Evolutionary conservation across 2,797 vertebrate genomes (phyloP).

Genomic region (Tapera naevia): DNA sequence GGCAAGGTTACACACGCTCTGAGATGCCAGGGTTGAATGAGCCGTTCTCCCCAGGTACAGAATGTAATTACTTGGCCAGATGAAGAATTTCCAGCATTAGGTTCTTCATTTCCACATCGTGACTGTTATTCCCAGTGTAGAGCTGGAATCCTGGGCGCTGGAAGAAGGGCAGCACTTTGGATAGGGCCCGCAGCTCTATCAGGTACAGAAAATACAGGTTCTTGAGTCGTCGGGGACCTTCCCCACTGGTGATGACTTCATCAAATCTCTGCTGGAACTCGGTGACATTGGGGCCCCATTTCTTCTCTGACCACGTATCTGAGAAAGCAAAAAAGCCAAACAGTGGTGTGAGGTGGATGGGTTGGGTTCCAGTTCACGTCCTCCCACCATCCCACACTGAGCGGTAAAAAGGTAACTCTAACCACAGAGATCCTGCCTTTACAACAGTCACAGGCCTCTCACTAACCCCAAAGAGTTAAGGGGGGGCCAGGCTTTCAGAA

Average conservation of each 20-base stretch:
- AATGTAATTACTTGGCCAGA: slow-evolving; percentile 83
- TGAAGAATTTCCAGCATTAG: slow-evolving; percentile 85
- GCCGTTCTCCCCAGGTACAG: background rate
- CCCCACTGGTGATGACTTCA: slow-evolving; percentile 84
- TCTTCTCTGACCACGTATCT: slow-evolving; percentile 89
- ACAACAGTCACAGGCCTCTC: background rate
- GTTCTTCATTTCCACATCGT: slow-evolving; percentile 80
- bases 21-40: background rate
- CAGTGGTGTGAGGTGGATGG: accelerated
- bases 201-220: slow-evolving; percentile 95
- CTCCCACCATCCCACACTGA: background rate
- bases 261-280: slow-evolving; percentile 94
- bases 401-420: accelerated
- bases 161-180: slow-evolving; percentile 90
- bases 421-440: background rate
- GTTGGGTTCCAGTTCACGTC: background rate
- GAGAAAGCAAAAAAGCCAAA: background rate
- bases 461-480: background rate
- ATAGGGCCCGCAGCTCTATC: slow-evolving; percentile 90
- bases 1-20: background rate
- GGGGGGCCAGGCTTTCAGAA: background rate
- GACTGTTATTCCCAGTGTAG: slow-evolving; percentile 83
- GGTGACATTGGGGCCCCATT: slow-evolving; percentile 89
- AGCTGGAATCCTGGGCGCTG: slow-evolving; percentile 82
- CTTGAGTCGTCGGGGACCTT: slow-evolving; percentile 89